phyloP scores from a whole-genome alignment of 2,113 vertebrate genomes.

The Sander vitreus region DNA sequence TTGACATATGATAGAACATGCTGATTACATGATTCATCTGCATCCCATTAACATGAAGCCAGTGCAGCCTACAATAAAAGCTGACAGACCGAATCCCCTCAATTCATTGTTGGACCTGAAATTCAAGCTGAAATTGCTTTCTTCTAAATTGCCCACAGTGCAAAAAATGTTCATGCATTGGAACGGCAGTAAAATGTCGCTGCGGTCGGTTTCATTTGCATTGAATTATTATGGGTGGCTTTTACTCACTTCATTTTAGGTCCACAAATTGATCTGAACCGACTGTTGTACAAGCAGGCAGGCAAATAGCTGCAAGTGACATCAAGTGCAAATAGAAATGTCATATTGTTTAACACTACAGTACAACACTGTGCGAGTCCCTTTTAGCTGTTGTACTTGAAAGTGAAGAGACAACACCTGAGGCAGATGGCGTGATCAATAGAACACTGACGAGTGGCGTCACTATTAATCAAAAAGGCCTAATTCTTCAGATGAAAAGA shows the following conservation, averaged over 20 bases:
- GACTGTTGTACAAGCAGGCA: constrained; percentile 20
- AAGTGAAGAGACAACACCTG: constrained; percentile 14
- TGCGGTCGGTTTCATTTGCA: constrained; percentile 41
- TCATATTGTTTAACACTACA: constrained; percentile 30
- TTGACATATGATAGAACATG: background rate
- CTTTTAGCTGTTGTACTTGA: constrained; percentile 19
- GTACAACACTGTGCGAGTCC: constrained; percentile 5
- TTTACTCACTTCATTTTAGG: constrained; percentile 47
- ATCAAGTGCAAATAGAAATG: constrained; percentile 57
- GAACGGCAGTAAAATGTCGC: constrained; percentile 44
- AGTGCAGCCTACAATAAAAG: constrained; percentile 28
- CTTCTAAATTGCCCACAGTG: constrained; percentile 37
- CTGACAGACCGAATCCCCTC: constrained; percentile 41
- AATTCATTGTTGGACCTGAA: constrained; percentile 40
- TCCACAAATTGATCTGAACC: constrained; percentile 48
- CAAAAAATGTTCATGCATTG: constrained; percentile 29
- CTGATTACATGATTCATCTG: constrained; percentile 46
- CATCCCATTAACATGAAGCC: constrained; percentile 22
- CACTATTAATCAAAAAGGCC: constrained; percentile 16
- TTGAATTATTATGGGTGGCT: constrained; percentile 38
- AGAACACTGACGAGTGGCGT: background rate
- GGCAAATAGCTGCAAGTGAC: constrained; percentile 44
- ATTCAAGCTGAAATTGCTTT: constrained; percentile 56
- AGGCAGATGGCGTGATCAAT: constrained; percentile 29
- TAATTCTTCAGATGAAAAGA: background rate